These are phyloP conservation scores for Heliconius erato DNA, from an alignment of 2,888 invertebrate genomes.

Conservation along the genomic window DNA sequence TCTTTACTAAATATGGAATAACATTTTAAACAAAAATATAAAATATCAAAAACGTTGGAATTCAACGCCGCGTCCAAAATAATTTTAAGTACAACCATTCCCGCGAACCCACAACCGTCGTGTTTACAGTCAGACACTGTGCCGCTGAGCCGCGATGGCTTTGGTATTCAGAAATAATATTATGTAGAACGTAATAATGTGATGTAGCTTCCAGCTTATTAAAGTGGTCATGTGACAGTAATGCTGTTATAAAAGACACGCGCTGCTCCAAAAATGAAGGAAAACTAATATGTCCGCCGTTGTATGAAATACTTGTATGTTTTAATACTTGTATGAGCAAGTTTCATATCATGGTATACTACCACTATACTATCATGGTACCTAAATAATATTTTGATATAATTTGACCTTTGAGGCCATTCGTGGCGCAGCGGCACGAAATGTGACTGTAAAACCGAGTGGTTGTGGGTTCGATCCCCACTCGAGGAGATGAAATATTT, in stretches of 20 bases:
- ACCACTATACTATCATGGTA: neutral
- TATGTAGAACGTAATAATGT: conserved; percentile 15
- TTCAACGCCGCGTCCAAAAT: no score
- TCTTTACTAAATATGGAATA: no score
- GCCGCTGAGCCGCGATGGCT: neutral
- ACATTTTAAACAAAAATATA: no score
- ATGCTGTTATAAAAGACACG: conserved; percentile 40
- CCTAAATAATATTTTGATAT: neutral
- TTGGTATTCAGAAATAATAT: neutral
- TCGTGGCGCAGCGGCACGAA: no score
- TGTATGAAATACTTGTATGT: conserved; percentile 17
- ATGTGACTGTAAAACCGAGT: no score
- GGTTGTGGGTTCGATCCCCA: no score
- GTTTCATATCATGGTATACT: neutral
- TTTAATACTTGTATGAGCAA: conserved; percentile 2
- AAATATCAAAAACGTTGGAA: no score
- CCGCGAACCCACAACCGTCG: no score
- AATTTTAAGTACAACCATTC: no score
- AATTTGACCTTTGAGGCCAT: neutral
- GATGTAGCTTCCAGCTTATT: conserved; percentile 18
- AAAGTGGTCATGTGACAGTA: conserved; percentile 35
- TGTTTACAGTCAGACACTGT: neutral
- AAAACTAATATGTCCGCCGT: conserved; percentile 21
- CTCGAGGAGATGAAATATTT: no score
- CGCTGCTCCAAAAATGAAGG: conserved; percentile 7